Evolutionary conservation across 2,113 vertebrate species (phyloP).

Genomic region (Herpetotheres cachinnans): DNA sequence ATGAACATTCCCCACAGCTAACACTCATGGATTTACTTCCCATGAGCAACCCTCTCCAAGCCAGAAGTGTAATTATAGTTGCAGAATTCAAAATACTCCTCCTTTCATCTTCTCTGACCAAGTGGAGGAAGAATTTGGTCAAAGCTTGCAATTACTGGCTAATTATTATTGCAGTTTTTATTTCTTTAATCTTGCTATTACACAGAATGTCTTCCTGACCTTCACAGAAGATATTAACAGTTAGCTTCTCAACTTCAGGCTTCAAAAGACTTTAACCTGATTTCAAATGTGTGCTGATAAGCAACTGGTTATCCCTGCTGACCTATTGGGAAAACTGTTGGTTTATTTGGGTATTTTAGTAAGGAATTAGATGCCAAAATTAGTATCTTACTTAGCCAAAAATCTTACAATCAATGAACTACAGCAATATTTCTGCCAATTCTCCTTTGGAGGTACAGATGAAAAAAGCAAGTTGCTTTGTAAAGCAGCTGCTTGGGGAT

Average conservation of each 20-base stretch:
- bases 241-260: not conserved
- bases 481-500: not conserved
- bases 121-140: not conserved
- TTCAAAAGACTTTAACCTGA: not conserved
- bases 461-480: not conserved
- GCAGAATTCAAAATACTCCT: not conserved
- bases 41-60: not conserved
- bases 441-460: not conserved
- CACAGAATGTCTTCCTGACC: not conserved
- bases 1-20: not conserved
- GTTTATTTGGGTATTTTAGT: not conserved
- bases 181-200: not conserved
- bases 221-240: not conserved
- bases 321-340: not conserved
- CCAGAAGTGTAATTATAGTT: not conserved
- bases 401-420: not conserved
- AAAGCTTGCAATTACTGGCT: not conserved
- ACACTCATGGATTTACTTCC: not conserved
- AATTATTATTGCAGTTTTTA: not conserved
- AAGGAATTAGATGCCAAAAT: not conserved
- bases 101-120: not conserved
- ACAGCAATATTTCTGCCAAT: not conserved
- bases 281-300: not conserved
- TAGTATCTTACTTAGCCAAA: not conserved
- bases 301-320: not conserved